Percentiles rank a stretch among this genome's conserved stretches.
Evolutionary conservation across 1,140 invertebrate species (phyloP).

Genomic region (Heterodera schachtii): DNA sequence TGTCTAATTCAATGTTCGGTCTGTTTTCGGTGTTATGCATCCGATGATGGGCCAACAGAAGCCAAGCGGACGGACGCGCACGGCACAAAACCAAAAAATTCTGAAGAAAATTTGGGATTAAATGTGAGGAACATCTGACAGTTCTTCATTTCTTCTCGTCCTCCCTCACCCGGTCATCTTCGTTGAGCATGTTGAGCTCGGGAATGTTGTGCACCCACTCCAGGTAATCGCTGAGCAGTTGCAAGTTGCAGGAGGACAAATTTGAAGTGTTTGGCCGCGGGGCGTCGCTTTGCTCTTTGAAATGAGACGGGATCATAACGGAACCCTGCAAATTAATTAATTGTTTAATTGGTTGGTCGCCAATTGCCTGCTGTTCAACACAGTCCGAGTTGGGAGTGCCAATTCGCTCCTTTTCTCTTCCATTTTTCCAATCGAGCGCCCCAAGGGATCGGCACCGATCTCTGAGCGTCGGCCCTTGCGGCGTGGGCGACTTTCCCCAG

Average conservation of each 20-base stretch:
- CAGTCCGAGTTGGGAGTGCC: not conserved
- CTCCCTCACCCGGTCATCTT: conserved; percentile 18
- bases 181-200: conserved; percentile 18
- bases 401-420: not conserved
- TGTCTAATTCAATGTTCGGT: not conserved
- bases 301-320: not conserved
- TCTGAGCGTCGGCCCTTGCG: not conserved
- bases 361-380: not conserved
- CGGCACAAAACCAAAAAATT: conserved; percentile 19
- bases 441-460: not conserved
- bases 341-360: not conserved
- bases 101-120: conserved; percentile 5
- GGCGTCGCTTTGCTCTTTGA: not conserved
- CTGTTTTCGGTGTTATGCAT: not conserved
- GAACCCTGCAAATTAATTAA: not conserved
- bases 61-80: conserved; percentile 14
- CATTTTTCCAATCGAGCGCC: not conserved
- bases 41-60: conserved; percentile 16
- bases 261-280: too few relatives aligned
- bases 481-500: conserved; percentile 13
- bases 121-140: not conserved
- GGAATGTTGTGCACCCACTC: conserved; percentile 21
- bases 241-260: not conserved
- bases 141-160: too few relatives aligned
- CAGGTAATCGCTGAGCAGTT: conserved; percentile 27